phyloP scores from a whole-genome alignment of 1,140 invertebrate genomes.

The Drosophila nikananu region DNA sequence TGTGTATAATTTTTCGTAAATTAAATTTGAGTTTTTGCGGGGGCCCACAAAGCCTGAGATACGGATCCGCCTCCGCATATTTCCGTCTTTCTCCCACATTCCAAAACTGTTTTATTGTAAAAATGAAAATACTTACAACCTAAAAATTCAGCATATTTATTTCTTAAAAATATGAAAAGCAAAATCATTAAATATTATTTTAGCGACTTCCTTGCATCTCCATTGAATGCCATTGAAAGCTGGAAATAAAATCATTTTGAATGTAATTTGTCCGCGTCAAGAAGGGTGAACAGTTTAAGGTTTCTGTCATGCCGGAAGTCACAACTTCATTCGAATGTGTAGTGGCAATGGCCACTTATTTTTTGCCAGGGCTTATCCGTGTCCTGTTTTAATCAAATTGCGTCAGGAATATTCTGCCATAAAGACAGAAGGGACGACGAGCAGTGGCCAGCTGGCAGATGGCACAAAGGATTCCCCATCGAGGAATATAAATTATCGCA shows the following conservation, averaged over 20 bases:
- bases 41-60: not conserved
- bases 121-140: not conserved
- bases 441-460: conserved; percentile 42
- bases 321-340: conserved; percentile 16
- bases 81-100: not conserved
- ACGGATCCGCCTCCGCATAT: not conserved
- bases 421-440: not conserved
- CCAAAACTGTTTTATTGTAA: not conserved
- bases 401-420: conserved; percentile 8
- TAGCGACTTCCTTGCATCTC: not conserved
- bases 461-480: conserved; percentile 49
- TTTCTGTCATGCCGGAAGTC: not conserved
- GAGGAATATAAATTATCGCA: conserved; percentile 66
- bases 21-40: conserved; percentile 13
- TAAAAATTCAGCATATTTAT: not conserved
- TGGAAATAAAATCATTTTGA: not conserved
- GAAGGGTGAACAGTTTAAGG: not conserved
- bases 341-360: conserved; percentile 19
- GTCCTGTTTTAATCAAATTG: conserved; percentile 40
- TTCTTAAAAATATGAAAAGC: not conserved
- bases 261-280: not conserved
- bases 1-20: conserved; percentile 24
- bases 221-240: too few relatives aligned
- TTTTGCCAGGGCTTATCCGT: conserved; percentile 10
- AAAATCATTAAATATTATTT: not conserved